These are phyloP conservation scores for Agrilus cyanescens DNA, from an alignment of 2,888 invertebrate genomes.

Conservation along the genomic window DNA sequence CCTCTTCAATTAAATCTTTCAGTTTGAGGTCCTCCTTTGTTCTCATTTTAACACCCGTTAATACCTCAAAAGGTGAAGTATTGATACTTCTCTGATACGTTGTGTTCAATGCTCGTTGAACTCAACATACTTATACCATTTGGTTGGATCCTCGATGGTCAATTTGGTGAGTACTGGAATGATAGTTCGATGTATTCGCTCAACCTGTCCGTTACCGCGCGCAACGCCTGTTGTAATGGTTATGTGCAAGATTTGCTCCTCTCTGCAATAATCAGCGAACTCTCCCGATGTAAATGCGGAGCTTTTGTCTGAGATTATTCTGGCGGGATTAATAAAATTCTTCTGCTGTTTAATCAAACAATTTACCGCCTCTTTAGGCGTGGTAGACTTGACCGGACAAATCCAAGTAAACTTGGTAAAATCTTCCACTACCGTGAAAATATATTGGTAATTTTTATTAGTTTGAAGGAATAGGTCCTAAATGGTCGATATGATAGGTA, in stretches of 20 bases:
- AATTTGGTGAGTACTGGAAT: constrained; percentile 15
- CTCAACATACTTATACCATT: constrained; percentile 8
- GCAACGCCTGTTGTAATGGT: constrained; percentile 23
- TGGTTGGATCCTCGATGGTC: constrained; percentile 10
- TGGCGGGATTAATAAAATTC: constrained; percentile 16
- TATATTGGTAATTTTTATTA: constrained; percentile 16
- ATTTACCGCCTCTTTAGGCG: too few relatives aligned
- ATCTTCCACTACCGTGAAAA: constrained; percentile 18
- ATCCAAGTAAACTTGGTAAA: too few relatives aligned
- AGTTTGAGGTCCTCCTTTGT: constrained; percentile 9
- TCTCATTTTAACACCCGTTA: constrained; percentile 12
- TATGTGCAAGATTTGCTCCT: constrained; percentile 24
- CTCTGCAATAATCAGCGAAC: constrained; percentile 25
- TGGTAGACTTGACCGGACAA: too few relatives aligned
- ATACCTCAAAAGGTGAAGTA: constrained; percentile 15
- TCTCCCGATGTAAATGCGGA: constrained; percentile 28
- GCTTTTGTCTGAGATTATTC: constrained; percentile 19
- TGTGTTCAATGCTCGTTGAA: constrained; percentile 13
- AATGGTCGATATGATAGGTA: constrained; percentile 20
- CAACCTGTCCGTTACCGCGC: constrained; percentile 28
- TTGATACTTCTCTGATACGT: constrained; percentile 13
- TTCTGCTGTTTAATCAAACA: constrained; percentile 21
- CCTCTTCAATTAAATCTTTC: constrained; percentile 13
- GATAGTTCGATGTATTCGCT: constrained; percentile 15
- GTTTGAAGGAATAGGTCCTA: constrained; percentile 19